Conservation (phyloP, 2,888 invertebrate genomes). For the Hemistola chrysoprasaria region DNA sequence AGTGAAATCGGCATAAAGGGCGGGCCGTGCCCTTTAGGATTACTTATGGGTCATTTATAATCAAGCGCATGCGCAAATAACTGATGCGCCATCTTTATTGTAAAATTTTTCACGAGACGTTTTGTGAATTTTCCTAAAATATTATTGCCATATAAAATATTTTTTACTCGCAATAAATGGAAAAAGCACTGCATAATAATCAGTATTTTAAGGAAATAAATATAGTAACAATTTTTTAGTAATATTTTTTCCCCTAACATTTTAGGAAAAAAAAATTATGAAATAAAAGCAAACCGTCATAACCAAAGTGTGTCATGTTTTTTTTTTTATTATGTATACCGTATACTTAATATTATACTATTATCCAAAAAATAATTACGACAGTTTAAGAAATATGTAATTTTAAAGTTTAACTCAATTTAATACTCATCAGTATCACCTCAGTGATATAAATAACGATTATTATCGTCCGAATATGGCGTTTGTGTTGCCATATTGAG, state of each 20-base stretch:
- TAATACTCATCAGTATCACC: slow-evolving; percentile 9
- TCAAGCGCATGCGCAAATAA: slow-evolving; percentile 3
- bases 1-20: slow-evolving; percentile 10
- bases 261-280: no score
- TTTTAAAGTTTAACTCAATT: slow-evolving; percentile 4
- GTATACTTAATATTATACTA: no score
- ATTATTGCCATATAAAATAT: no score
- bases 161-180: no score
- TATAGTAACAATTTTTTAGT: no score
- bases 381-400: slow-evolving; percentile 1
- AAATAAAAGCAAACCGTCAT: no score
- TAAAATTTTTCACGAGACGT: neutral
- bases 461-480: slow-evolving; percentile 32
- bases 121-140: no score
- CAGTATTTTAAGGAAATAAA: no score
- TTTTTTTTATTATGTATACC: no score
- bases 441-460: slow-evolving; percentile 23
- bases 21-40: slow-evolving; percentile 6
- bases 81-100: neutral
- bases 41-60: slow-evolving; percentile 4
- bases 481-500: slow-evolving; percentile 37
- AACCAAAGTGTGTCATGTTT: no score
- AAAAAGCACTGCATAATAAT: no score
- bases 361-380: neutral
- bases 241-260: no score